Conservation (phyloP, 2,797 vertebrate species). For the Channallabes apus region DNA sequence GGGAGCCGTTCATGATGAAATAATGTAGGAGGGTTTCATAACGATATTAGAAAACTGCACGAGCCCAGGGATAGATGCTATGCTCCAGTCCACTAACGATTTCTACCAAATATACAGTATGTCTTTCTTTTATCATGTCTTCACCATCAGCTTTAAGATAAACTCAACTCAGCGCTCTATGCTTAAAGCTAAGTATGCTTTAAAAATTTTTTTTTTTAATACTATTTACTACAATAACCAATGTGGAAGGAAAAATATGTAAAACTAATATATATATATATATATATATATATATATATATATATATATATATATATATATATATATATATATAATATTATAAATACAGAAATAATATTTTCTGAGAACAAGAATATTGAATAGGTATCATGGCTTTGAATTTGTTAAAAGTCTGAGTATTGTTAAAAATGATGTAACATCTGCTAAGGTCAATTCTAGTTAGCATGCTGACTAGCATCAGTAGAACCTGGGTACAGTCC, state of each 20-base stretch:
- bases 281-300: too few species aligned
- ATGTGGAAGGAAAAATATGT: not conserved
- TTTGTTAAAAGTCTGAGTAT: not conserved
- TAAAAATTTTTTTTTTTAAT: not conserved
- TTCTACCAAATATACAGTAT: constrained; percentile 1
- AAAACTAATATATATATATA: too few species aligned
- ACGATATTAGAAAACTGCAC: constrained; percentile 7
- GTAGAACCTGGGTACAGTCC: not conserved
- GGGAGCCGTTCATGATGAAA: constrained; percentile 39
- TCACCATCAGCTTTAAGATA: constrained; percentile 9
- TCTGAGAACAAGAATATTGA: not conserved
- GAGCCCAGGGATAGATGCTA: constrained; percentile 7
- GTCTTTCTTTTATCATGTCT: constrained; percentile 17
- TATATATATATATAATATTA: not conserved
- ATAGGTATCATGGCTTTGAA: not conserved
- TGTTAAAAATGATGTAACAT: not conserved
- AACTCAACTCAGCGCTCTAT: not conserved
- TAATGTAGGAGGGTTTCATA: constrained; percentile 39
- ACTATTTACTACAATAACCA: not conserved
- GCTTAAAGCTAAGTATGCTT: not conserved
- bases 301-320: too few species aligned
- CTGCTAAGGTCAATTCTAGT: not conserved
- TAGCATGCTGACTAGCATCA: not conserved
- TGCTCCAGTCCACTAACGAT: constrained; percentile 7
- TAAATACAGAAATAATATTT: not conserved